phyloP scores from a whole-genome alignment of 1,140 invertebrate species.

The Hestina assimilis region DNA sequence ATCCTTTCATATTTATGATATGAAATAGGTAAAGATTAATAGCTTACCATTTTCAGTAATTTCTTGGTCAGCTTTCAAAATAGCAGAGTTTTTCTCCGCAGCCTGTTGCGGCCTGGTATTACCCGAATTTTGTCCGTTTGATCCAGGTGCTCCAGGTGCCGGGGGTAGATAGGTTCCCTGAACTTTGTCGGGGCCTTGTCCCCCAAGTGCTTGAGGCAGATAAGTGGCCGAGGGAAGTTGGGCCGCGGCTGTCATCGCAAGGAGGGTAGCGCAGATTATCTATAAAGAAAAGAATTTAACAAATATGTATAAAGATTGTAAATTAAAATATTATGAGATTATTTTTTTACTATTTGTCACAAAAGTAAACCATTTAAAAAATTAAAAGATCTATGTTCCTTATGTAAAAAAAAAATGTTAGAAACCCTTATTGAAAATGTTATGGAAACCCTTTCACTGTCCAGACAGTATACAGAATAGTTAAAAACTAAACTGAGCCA shows the following conservation, averaged over 20 bases:
- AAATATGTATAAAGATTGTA: background rate
- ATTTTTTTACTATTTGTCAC: too few species aligned
- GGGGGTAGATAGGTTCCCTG: background rate
- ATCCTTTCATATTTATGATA: too few species aligned
- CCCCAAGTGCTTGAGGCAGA: constrained; percentile 22
- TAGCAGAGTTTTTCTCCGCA: constrained; percentile 48
- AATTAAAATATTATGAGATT: background rate
- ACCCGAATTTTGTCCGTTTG: constrained; percentile 10
- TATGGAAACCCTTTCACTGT: too few species aligned
- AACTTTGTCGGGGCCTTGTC: background rate
- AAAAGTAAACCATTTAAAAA: too few species aligned
- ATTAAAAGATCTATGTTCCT: too few species aligned
- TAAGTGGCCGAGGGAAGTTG: constrained; percentile 32
- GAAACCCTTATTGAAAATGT: too few species aligned
- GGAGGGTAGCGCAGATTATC: constrained; percentile 27
- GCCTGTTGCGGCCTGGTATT: constrained; percentile 51
- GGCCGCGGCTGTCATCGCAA: constrained; percentile 39
- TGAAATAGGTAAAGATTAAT: too few species aligned
- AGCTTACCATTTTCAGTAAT: constrained; percentile 52
- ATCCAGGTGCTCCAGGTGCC: background rate
- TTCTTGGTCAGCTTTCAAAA: constrained; percentile 51
- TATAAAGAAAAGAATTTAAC: background rate
- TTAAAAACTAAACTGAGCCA: too few species aligned
- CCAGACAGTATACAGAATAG: too few species aligned
- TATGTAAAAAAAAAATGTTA: too few species aligned